phyloP scores from a whole-genome alignment of 2,113 vertebrate species.

The Oxyura jamaicensis region DNA sequence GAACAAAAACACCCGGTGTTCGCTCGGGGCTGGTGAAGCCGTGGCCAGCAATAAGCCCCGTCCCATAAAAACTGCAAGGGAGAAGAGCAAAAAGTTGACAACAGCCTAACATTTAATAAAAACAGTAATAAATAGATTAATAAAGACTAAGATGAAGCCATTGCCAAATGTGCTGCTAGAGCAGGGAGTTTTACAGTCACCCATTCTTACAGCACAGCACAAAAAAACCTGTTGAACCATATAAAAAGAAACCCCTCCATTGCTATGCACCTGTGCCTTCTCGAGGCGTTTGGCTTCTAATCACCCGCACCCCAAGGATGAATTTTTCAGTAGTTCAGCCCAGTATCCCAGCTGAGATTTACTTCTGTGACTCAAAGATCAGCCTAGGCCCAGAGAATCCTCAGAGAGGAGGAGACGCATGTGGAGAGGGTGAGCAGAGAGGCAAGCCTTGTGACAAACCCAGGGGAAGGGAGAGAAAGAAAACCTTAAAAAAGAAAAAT shows the following conservation, averaged over 20 bases:
- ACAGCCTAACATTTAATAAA: rapidly evolving
- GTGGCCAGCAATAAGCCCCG: conserved; percentile 93
- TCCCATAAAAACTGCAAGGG: conserved; percentile 89
- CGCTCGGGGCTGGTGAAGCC: conserved; percentile 97
- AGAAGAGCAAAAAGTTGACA: not conserved
- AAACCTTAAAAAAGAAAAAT: not conserved
- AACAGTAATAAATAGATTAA: too few species aligned
- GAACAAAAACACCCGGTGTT: conserved; percentile 91
- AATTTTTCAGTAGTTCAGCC: not conserved
- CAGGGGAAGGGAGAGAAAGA: not conserved
- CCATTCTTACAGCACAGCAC: not conserved
- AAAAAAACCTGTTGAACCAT: too few species aligned
- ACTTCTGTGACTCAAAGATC: not conserved
- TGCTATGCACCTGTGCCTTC: not conserved
- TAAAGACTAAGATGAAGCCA: rapidly evolving
- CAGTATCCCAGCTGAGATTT: not conserved
- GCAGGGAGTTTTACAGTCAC: not conserved
- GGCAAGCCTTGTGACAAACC: not conserved
- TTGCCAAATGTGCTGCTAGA: not conserved
- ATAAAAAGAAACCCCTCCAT: not conserved
- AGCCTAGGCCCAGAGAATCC: not conserved
- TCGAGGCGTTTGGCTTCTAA: not conserved
- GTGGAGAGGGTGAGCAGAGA: not conserved
- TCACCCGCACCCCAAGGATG: not conserved
- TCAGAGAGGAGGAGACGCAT: not conserved